These are phyloP conservation scores for Mormyrops attenuatus DNA, from an alignment of 2,797 vertebrate genomes.

Conservation along the genomic window DNA sequence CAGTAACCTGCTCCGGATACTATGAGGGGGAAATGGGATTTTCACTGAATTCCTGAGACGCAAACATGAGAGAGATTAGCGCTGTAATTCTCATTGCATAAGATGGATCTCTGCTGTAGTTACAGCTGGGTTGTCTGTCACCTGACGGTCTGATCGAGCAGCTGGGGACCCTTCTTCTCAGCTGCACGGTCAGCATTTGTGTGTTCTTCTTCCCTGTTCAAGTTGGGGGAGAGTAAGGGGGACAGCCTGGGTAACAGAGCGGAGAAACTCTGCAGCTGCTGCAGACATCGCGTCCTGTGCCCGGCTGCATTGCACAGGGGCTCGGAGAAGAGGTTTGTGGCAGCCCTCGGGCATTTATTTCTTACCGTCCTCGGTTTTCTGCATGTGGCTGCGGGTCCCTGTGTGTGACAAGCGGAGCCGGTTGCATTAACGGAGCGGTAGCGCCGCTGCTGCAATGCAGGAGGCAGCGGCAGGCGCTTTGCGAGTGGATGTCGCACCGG, in stretches of 20 bases:
- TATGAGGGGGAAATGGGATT: neutral
- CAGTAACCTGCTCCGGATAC: conserved; percentile 26
- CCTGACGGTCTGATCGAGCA: conserved; percentile 49
- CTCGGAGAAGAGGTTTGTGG: conserved; percentile 12
- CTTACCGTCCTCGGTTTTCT: neutral
- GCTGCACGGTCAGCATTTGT: conserved; percentile 29
- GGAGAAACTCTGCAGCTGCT: conserved; percentile 22
- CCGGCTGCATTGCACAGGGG: neutral
- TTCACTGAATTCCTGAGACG: conserved; percentile 7
- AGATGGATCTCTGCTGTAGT: conserved; percentile 30
- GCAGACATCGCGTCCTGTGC: conserved; percentile 16
- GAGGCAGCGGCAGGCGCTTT: neutral
- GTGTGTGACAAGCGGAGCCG: neutral
- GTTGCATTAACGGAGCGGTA: neutral
- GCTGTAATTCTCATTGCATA: conserved; percentile 34
- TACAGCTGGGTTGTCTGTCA: conserved; percentile 56
- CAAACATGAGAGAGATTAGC: conserved; percentile 9
- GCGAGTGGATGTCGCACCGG: neutral
- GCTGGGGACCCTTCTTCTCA: conserved; percentile 36
- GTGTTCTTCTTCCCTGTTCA: neutral
- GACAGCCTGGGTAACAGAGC: conserved; percentile 32
- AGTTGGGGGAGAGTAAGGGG: conserved; percentile 38
- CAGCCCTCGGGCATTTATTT: neutral
- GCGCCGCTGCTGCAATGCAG: conserved; percentile 17
- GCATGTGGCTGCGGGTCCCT: neutral